phyloP scores from a whole-genome alignment of 2,888 invertebrate genomes.

The Acronicta alni region DNA sequence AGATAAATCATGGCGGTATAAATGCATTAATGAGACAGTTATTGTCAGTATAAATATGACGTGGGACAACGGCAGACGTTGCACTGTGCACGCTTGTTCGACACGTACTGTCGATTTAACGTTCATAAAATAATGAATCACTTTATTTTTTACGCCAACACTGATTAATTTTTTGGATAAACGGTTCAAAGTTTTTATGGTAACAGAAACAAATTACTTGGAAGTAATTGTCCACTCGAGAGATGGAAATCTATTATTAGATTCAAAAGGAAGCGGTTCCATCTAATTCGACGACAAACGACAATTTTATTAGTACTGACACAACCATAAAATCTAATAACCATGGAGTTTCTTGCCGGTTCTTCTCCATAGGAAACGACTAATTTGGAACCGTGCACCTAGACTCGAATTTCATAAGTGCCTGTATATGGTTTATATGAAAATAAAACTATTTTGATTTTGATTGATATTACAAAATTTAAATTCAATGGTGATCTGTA shows the following conservation, averaged over 20 bases:
- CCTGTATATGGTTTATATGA: no score
- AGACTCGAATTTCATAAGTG: no score
- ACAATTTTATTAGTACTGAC: background rate
- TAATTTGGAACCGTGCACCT: no score
- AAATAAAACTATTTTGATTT: no score
- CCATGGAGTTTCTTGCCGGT: no score
- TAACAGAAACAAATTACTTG: background rate
- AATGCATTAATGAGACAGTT: slow-evolving; percentile 72
- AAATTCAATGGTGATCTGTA: no score
- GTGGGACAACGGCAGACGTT: slow-evolving; percentile 47
- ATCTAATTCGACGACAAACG: slow-evolving; percentile 3
- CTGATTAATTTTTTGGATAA: slow-evolving; percentile 37
- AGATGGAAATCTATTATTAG: background rate
- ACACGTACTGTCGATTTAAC: slow-evolving; percentile 67
- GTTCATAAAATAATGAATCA: slow-evolving; percentile 59
- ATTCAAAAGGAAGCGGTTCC: background rate
- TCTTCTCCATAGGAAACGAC: no score
- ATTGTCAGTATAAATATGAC: slow-evolving; percentile 69
- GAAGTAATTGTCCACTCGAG: background rate
- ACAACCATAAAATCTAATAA: background rate
- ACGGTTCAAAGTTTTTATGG: background rate
- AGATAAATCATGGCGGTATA: slow-evolving; percentile 50
- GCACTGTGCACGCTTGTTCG: slow-evolving; percentile 51
- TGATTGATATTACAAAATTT: no score
- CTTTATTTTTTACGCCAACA: slow-evolving; percentile 55